Base-by-base conservation (phyloP, 2,113 vertebrate genomes). In the Collichthys lucidus region DNA sequence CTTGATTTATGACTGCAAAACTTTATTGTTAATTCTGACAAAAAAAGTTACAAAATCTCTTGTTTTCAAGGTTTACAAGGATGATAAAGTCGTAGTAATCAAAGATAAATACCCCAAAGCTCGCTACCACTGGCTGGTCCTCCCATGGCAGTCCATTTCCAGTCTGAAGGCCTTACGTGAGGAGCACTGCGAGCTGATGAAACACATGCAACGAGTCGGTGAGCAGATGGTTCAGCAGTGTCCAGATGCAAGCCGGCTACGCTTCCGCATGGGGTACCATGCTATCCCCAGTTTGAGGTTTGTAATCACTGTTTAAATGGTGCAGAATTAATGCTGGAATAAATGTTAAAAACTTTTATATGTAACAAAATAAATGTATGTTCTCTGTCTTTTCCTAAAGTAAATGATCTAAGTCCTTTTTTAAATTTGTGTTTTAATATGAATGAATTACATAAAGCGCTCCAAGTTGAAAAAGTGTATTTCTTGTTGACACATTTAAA, bases 71-170 rank as follows among this genome's bases (percentile, higher is more conserved):
- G 94, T 99, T 59, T 98, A 96, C 83, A 99, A 97, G 90, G 98
- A 99, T 70, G 96, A 98, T 3, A 94, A 92, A 82, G 96, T 96
- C 57, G 98, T 99, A 31, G 96, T 98, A 47, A 99, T 99, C 74
- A 98, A 96, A 92, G 98, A 99, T 86, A 99, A 98, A 81, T 99
- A 97, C 75, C 98, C 98, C 0, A 99, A 99, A 92, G 97, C 97
- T 11, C 96, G 96, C 64, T 94, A 96, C 86, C 98, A 99, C 86
- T 99, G 97, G 97, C 93, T 99, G 72, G 90, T 99, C 29, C 95
- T 99, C 42, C 98, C 97, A 0, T 99, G 97, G 98, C 90, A 96
- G 61, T 92, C 96, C 29, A 96, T 99, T 91, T 88, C 96, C 57
- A 98, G 93, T 74, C 92, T 99, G 88, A 97, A 96, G 88, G 92